Conservation (phyloP, 2,888 invertebrate genomes). For the Stegana nigrithorax region DNA sequence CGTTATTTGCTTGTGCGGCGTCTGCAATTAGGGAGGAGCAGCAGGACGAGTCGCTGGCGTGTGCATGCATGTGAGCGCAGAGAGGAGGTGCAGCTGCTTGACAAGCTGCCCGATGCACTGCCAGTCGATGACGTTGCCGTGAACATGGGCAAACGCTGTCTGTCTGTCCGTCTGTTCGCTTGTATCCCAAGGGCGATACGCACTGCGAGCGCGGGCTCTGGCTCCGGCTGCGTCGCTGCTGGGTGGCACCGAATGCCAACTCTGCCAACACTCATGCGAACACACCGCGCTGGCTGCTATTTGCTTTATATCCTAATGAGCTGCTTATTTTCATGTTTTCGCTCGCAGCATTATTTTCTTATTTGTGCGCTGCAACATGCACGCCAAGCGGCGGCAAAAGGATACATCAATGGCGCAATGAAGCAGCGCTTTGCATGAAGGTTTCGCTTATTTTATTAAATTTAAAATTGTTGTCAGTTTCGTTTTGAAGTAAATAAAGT, state of each 20-base stretch:
- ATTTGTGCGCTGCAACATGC: too few species aligned
- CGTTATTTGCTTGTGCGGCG: constrained; percentile 20
- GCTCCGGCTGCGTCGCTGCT: constrained; percentile 56
- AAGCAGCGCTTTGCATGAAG: too few species aligned
- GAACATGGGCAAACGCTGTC: constrained; percentile 52
- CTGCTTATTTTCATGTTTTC: too few species aligned
- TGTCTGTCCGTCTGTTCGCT: too few species aligned
- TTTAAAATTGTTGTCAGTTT: not conserved
- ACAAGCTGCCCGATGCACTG: constrained; percentile 45
- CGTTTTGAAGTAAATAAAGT: too few species aligned
- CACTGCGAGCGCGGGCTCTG: constrained; percentile 58
- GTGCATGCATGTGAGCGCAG: constrained; percentile 52
- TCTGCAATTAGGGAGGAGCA: constrained; percentile 58
- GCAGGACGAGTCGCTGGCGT: constrained; percentile 55
- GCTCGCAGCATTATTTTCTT: constrained; percentile 41
- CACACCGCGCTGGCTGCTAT: too few species aligned
- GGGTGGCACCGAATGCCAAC: constrained; percentile 61
- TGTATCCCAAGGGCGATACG: constrained; percentile 49
- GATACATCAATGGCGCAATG: too few species aligned
- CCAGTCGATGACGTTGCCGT: constrained; percentile 50
- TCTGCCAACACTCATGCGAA: too few species aligned
- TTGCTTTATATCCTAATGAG: too few species aligned
- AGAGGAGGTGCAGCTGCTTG: constrained; percentile 50
- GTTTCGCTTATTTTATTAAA: constrained; percentile 16
- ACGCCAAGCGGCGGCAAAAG: too few species aligned